Evolutionary conservation across 1,140 invertebrate genomes (phyloP).

Genomic region (Drosophila albomicans): DNA sequence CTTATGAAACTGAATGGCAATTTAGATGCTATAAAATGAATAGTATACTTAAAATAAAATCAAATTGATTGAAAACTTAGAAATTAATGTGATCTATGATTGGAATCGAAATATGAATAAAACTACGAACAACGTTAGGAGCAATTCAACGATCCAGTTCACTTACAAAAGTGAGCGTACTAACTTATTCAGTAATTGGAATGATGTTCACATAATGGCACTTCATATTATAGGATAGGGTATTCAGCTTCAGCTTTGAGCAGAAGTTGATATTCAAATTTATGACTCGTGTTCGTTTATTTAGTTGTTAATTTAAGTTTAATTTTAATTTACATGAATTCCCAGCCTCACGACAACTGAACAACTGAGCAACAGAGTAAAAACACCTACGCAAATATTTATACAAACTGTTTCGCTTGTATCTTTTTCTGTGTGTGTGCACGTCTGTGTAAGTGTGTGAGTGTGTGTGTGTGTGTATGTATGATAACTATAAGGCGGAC

Average conservation of each 20-base stretch:
- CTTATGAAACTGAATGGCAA: too few relatives aligned
- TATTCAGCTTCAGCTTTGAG: neutral
- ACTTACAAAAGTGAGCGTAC: too few relatives aligned
- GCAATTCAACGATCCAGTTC: too few relatives aligned
- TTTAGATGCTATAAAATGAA: too few relatives aligned
- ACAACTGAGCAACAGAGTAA: conserved; percentile 28
- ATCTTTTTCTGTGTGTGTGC: conserved; percentile 1
- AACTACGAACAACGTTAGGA: too few relatives aligned
- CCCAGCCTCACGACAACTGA: conserved; percentile 37
- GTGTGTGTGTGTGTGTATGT: neutral
- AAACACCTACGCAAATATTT: conserved; percentile 79
- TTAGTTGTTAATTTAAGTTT: conserved; percentile 70
- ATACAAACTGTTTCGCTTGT: conserved; percentile 45
- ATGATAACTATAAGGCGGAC: conserved; percentile 18
- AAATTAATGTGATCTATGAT: too few relatives aligned
- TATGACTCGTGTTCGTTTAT: conserved; percentile 43
- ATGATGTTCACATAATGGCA: too few relatives aligned
- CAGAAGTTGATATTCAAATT: conserved; percentile 14
- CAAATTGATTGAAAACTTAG: too few relatives aligned
- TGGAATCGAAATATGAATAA: too few relatives aligned
- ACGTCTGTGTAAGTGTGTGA: neutral
- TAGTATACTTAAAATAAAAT: too few relatives aligned
- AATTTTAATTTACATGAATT: conserved; percentile 71
- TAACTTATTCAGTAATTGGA: too few relatives aligned
- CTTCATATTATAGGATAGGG: neutral